Evolutionary conservation across 1,140 invertebrate species (phyloP), one percentile per base, ranked within the genome.

Genomic region (Drosophila subobscura): DNA sequence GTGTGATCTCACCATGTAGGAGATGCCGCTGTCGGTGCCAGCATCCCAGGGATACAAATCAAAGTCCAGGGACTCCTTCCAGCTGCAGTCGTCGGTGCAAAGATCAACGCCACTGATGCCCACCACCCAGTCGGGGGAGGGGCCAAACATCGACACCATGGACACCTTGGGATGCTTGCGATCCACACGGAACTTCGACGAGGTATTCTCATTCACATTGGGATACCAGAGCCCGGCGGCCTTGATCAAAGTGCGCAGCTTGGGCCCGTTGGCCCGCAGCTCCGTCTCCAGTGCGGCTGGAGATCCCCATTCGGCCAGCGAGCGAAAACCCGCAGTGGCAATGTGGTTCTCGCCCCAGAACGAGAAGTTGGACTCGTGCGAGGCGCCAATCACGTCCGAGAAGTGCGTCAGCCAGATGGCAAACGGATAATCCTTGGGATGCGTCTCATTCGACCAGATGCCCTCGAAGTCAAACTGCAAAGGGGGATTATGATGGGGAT

Each of bases 351-450:
- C 96, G 7, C 97, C 96, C 98, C 98, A 99, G 81, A 99, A 97
- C 8, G 95, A 94, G 90, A 98, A 99, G 84, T 97, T 96, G 0
- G 94, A 93, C 46, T 95, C 96, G 89, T 99, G 99, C 0, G 97
- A 96, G 5, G 98, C 98, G 0, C 99, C 99, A 73, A 99, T 97
- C 23, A 99, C 94, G 92, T 99, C 98, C 8, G 98, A 99, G 93
- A 99, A 99, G 92, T 99, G 98, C 0, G 98, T 98, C 70, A 99
- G 92, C 95, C 96, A 98, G 16, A 94, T 90, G 8, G 96, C 95
- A 75, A 95, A 95, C 4, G 99, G 99, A 92, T 97, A 99, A 91
- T 99, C 97, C 92, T 98, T 99, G 0, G 99, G 98, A 92, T 99
- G 99, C 0, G 98, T 99, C 80, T 95, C 93, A 57, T 96, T 95